These are phyloP conservation scores for Terebella lapidaria DNA, from an alignment of 2,888 invertebrate species.

Conservation along the genomic window DNA sequence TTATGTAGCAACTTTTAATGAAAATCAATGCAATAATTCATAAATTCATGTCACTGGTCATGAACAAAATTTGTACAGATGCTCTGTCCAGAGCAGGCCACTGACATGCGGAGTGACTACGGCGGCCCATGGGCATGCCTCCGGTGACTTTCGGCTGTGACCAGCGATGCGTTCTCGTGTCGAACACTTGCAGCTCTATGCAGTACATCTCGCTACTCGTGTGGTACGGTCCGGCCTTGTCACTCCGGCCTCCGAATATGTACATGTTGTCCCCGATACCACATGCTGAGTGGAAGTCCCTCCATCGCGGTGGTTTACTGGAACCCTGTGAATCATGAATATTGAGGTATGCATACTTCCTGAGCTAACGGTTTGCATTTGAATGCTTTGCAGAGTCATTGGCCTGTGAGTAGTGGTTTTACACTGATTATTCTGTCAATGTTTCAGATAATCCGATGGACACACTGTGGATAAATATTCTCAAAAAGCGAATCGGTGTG, in stretches of 20 bases:
- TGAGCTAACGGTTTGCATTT: too few species aligned
- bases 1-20: neutral
- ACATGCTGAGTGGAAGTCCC: constrained; percentile 86
- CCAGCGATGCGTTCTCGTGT: constrained; percentile 71
- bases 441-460: too few species aligned
- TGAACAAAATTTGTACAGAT: too few species aligned
- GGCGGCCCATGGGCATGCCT: constrained; percentile 67
- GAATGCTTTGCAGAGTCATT: too few species aligned
- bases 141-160: constrained; percentile 60
- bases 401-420: too few species aligned
- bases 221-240: constrained; percentile 63
- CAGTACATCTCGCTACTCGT: constrained; percentile 71
- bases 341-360: too few species aligned
- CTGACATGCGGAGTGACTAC: constrained; percentile 89
- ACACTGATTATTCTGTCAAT: too few species aligned
- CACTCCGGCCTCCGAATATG: constrained; percentile 83
- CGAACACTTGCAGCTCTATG: constrained; percentile 65
- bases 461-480: too few species aligned
- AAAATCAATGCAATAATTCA: neutral
- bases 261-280: constrained; percentile 73
- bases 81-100: constrained; percentile 14
- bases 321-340: too few species aligned
- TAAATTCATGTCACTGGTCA: too few species aligned
- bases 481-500: too few species aligned
- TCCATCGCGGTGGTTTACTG: constrained; percentile 67